Evolutionary conservation across 1,140 invertebrate genomes (phyloP).

Genomic region (Drosophila nannoptera): DNA sequence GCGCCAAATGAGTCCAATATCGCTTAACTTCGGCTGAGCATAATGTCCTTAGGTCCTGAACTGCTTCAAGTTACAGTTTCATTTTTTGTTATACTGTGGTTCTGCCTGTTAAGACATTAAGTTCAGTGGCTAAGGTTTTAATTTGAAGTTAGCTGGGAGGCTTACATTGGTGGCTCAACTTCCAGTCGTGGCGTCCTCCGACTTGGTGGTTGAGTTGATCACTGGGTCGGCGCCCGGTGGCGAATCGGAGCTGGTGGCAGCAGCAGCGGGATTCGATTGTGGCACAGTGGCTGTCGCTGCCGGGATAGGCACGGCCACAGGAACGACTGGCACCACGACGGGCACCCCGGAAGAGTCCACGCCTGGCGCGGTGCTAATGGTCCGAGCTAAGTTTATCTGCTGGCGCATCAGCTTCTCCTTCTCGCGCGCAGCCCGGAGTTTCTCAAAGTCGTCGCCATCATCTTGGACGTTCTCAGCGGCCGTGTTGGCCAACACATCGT

Average conservation of each 20-base stretch:
- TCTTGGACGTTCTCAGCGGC: constrained; percentile 38
- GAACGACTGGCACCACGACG: constrained; percentile 46
- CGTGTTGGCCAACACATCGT: constrained; percentile 41
- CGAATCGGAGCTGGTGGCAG: constrained; percentile 56
- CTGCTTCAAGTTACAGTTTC: constrained; percentile 12
- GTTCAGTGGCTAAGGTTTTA: constrained; percentile 56
- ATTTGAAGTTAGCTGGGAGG: constrained; percentile 26
- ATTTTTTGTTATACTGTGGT: constrained; percentile 13
- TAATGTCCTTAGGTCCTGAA: constrained; percentile 65
- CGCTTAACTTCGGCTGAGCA: constrained; percentile 47
- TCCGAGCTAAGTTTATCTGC: constrained; percentile 79
- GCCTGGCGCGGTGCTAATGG: constrained; percentile 78
- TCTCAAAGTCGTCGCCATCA: constrained; percentile 80
- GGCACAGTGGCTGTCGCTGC: constrained; percentile 10
- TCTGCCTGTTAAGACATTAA: constrained; percentile 35
- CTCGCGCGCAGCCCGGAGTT: constrained; percentile 80
- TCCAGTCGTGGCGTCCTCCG: constrained; percentile 52
- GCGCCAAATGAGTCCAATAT: constrained; percentile 50
- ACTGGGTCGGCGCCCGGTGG: constrained; percentile 37
- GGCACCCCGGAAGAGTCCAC: constrained; percentile 42
- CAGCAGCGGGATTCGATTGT: constrained; percentile 11
- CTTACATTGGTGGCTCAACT: constrained; percentile 45
- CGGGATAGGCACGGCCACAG: constrained; percentile 44
- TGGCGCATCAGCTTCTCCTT: constrained; percentile 80
- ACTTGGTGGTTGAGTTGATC: constrained; percentile 56